Percentiles rank a stretch among this genome's conserved stretches.
These are phyloP conservation scores for Pammene aurita DNA, from an alignment of 2,888 invertebrate genomes.

Conservation along the genomic window DNA sequence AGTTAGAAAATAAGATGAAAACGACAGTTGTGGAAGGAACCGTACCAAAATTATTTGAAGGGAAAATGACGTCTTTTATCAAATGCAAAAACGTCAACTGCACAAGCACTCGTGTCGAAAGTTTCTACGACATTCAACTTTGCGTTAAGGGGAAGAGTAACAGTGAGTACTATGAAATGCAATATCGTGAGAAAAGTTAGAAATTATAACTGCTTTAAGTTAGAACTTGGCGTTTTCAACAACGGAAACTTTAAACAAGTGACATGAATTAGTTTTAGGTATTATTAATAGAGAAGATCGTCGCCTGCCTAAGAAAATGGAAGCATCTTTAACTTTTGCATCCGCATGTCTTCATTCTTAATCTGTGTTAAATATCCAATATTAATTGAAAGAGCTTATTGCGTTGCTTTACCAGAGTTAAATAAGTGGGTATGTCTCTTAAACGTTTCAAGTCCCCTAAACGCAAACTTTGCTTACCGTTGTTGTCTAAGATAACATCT, in stretches of 20 bases:
- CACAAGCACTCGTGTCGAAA: slow-evolving; percentile 96
- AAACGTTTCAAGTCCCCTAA: slow-evolving; percentile 4
- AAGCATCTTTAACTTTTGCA: no score
- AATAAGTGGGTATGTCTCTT: neutral
- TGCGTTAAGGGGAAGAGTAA: slow-evolving; percentile 99
- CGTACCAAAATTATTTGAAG: slow-evolving; percentile 98
- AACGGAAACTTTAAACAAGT: neutral
- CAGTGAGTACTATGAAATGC: slow-evolving; percentile 83
- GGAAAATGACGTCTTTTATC: slow-evolving; percentile 99
- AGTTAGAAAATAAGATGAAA: slow-evolving; percentile 99
- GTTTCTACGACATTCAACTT: slow-evolving; percentile 99
- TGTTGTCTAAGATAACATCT: no score
- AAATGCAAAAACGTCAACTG: slow-evolving; percentile 99
- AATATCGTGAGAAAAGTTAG: neutral
- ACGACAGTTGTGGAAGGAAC: slow-evolving; percentile 98
- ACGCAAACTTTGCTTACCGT: neutral
- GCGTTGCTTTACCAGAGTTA: no score
- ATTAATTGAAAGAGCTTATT: no score
- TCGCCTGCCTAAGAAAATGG: no score
- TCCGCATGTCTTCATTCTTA: neutral
- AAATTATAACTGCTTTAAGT: neutral
- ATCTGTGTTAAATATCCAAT: neutral
- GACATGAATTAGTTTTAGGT: neutral
- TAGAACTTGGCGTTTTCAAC: no score
- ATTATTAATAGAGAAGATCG: neutral